Base-by-base conservation (phyloP, 2,797 vertebrate species). In the Leptoclinus maculatus region DNA sequence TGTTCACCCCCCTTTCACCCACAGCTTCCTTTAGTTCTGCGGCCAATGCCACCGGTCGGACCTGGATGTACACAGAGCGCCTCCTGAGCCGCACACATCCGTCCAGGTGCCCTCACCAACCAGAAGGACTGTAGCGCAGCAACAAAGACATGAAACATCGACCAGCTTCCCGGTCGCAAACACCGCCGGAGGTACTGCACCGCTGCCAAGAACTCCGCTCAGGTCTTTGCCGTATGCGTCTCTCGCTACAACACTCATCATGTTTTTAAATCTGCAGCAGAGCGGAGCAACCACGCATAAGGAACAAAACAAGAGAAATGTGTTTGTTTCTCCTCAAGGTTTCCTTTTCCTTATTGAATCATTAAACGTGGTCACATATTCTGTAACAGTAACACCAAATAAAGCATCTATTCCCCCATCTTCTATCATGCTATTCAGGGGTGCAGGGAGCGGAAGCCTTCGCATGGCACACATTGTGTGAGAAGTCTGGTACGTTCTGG, bases 161-260 rank as follows among this genome's bases (percentile, higher is more conserved):
- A 76, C 43, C 59, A 60, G 66, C 59, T 65, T 70, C 19, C 67
- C 51, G 36, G 64, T 76, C 21, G 2, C 64, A 57, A 62, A 67
- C 41, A 32, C 27, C 70, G 60, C 62, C 16, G 9, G 41, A 43
- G 57, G 51, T 32, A 21, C 43, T 16, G 47, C n/a, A 56, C 32
- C 11, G 45, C 45, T 78, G 78, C 74, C 53, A 83, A 80, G 45
- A 66, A 78, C 2, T 29, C n/a, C 74, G 63, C 45, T 41, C 4
- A 62, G 25, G 57, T 56, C 39, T 69, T 21, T 64, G 16, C 36
- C 34, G 68, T 17, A 58, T 11, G 8, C 36, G 29, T 70, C 58
- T 23, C 65, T 21, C 7, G 27, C 49, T 25, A 32, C 25, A 49
- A 16, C 29, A 39, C 23, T 38, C 19, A 57, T 25, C n/a, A 27